Percentiles rank a stretch among this genome's conserved stretches.
phyloP scores from a whole-genome alignment of 2,888 invertebrate species.

The Drosophila macrothrix region DNA sequence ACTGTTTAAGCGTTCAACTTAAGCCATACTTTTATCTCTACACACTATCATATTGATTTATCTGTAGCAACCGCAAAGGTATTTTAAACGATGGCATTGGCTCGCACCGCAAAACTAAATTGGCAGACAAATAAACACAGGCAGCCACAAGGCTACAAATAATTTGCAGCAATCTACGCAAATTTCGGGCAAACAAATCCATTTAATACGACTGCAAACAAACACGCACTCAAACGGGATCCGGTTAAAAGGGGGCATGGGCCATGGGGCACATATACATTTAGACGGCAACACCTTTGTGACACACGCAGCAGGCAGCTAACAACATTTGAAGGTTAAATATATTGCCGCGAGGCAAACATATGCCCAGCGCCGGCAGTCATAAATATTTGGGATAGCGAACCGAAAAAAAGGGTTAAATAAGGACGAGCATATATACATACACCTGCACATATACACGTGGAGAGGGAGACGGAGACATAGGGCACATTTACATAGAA shows the following conservation, averaged over 20 bases:
- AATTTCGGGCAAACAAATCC: conserved; percentile 73
- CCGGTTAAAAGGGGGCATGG: neutral
- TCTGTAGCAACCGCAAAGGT: conserved; percentile 28
- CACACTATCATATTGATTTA: conserved; percentile 42
- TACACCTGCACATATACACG: neutral
- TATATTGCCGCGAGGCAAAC: conserved; percentile 70
- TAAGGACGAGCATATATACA: conserved; percentile 33
- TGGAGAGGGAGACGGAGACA: conserved; percentile 8
- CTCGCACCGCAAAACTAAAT: conserved; percentile 44
- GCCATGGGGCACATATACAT: conserved; percentile 22
- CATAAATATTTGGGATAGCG: conserved; percentile 74
- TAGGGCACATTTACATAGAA: conserved; percentile 74
- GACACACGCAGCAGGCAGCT: conserved; percentile 59
- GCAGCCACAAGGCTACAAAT: conserved; percentile 49
- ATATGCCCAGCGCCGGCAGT: conserved; percentile 68
- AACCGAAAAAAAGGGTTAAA: conserved; percentile 69
- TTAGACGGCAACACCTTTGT: conserved; percentile 58
- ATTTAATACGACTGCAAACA: conserved; percentile 57
- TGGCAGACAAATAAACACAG: conserved; percentile 55
- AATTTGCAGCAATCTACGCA: conserved; percentile 75
- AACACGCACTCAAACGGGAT: conserved; percentile 25
- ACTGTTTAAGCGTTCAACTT: neutral
- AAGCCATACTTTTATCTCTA: neutral
- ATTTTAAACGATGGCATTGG: conserved; percentile 36
- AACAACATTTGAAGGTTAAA: conserved; percentile 75